Evolutionary conservation across 2,797 vertebrate genomes (phyloP).

Genomic region (Oryzias dopingdopingensis): DNA sequence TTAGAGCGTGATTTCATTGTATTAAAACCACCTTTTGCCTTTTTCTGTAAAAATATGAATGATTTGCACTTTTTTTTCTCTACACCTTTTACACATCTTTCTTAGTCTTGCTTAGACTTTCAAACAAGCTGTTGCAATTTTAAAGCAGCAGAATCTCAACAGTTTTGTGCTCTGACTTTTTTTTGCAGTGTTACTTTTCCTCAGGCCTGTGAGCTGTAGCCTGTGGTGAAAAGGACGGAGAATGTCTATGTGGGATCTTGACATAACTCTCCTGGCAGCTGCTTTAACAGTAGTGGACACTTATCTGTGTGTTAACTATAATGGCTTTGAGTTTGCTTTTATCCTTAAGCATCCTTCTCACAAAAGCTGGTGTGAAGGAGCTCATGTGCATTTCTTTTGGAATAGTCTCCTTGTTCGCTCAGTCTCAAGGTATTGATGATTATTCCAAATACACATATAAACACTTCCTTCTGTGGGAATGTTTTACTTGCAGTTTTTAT

Average conservation of each 20-base stretch:
- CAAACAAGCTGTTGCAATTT: slow-evolving; percentile 25
- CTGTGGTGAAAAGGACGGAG: slow-evolving; percentile 44
- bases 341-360: slow-evolving; percentile 31
- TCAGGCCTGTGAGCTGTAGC: slow-evolving; percentile 30
- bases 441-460: no score
- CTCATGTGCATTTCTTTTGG: slow-evolving; percentile 3
- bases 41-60: no score
- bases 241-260: slow-evolving; percentile 50
- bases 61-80: slow-evolving; percentile 13
- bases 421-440: no score
- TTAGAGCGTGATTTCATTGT: slow-evolving; percentile 9
- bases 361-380: slow-evolving; percentile 27
- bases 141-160: slow-evolving; percentile 10
- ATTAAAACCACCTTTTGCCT: slow-evolving; percentile 13
- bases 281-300: slow-evolving; percentile 50
- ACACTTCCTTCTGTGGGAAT: no score
- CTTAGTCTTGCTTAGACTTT: not conserved
- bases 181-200: slow-evolving; percentile 20
- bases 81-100: no score
- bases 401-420: no score
- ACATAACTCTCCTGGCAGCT: slow-evolving; percentile 59
- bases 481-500: not conserved
- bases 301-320: slow-evolving; percentile 71
- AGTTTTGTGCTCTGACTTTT: slow-evolving; percentile 22
- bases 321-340: slow-evolving; percentile 49